These are phyloP conservation scores for Chroicocephalus ridibundus DNA, from an alignment of 2,113 vertebrate genomes.

Conservation along the genomic window DNA sequence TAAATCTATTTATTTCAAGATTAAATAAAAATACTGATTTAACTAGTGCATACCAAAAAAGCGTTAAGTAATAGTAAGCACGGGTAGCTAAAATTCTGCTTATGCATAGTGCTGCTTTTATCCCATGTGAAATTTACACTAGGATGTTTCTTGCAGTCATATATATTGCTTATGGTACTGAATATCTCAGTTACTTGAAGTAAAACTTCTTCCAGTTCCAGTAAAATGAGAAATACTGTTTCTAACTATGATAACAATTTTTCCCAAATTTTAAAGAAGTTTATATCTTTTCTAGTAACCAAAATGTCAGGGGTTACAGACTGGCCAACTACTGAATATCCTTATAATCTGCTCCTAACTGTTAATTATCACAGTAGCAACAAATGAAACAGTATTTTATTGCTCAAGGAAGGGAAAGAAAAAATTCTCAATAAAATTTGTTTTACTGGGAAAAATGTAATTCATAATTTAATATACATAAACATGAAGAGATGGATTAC, in stretches of 20 bases:
- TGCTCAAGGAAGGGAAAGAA: neutral
- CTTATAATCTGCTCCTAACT: neutral
- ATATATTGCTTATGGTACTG: neutral
- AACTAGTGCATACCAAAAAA: neutral
- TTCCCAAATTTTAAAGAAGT: neutral
- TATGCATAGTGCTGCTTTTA: neutral
- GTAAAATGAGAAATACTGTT: neutral
- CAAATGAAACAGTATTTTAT: neutral
- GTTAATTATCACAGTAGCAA: neutral
- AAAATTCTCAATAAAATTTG: neutral
- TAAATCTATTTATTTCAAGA: neutral
- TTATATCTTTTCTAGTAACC: neutral
- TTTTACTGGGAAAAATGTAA: neutral
- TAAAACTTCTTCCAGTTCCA: neutral
- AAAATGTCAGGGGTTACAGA: neutral
- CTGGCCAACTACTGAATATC: neutral
- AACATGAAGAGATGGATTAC: neutral
- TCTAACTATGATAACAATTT: neutral
- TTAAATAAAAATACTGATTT: neutral
- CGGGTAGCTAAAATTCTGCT: neutral
- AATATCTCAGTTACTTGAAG: neutral
- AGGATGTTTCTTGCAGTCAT: neutral
- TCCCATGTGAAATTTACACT: neutral
- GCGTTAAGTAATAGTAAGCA: neutral
- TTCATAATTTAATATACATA: neutral